Evolutionary conservation across 2,113 vertebrate genomes (phyloP).

Genomic region (Lamprotornis superbus): DNA sequence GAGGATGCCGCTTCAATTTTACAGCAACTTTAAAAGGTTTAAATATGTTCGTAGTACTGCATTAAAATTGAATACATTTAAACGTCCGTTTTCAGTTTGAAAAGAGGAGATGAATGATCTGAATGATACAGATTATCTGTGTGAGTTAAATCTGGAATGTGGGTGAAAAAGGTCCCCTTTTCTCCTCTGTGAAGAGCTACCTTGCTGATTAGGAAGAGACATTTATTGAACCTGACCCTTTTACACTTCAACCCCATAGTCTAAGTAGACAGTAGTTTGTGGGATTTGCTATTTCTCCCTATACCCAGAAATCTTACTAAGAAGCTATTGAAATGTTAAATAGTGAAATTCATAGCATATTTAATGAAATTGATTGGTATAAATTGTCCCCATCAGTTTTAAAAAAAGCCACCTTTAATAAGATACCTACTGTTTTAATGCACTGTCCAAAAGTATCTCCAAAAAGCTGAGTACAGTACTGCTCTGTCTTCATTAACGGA

Average conservation of each 20-base stretch:
- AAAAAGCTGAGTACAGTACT: neutral
- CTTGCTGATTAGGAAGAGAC: neutral
- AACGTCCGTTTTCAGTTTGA: neutral
- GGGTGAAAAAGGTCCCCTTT: neutral
- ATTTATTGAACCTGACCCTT: neutral
- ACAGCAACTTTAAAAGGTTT: neutral
- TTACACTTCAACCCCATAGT: neutral
- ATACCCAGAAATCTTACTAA: neutral
- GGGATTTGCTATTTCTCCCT: neutral
- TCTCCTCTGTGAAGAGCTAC: neutral
- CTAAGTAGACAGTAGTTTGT: neutral
- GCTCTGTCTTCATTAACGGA: constrained; percentile 25
- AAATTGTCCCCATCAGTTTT: neutral
- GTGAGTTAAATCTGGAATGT: neutral
- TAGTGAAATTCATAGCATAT: neutral
- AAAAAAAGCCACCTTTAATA: neutral
- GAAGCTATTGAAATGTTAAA: neutral
- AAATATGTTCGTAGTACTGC: neutral
- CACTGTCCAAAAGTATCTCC: neutral
- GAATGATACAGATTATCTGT: neutral
- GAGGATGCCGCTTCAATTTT: neutral
- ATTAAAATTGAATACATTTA: constrained; percentile 5
- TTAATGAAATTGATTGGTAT: neutral
- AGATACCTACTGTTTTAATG: neutral
- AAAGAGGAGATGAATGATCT: neutral